A percentile compares a stretch with the other conserved stretches of the same genome.
Conservation (phyloP, 2,888 invertebrate species). For the Andrena chrysosceles region DNA sequence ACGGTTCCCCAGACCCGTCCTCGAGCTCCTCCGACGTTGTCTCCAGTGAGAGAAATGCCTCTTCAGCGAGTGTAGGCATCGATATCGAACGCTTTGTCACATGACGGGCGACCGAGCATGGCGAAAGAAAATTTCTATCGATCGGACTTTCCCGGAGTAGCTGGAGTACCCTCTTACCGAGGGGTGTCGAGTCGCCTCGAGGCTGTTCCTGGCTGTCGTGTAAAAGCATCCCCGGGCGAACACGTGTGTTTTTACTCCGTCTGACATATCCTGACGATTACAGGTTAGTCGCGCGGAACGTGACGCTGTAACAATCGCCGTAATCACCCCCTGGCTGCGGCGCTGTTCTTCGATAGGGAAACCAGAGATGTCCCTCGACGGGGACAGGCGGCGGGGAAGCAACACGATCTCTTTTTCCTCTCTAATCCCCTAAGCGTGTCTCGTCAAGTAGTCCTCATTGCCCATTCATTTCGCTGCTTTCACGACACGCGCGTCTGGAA, state of each 20-base stretch:
- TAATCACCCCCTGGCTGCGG: conserved; percentile 40
- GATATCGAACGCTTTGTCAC: not conserved
- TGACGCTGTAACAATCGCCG: conserved; percentile 59
- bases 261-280: conserved; percentile 43
- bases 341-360: conserved; percentile 52
- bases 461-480: conserved; percentile 43
- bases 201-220: conserved; percentile 43
- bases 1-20: not conserved
- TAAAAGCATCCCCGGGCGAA: conserved; percentile 47
- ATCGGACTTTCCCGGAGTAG: conserved; percentile 27
- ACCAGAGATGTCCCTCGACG: conserved; percentile 33
- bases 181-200: conserved; percentile 36
- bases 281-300: conserved; percentile 50
- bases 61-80: not conserved
- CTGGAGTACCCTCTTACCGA: conserved; percentile 37
- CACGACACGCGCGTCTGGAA: conserved; percentile 23
- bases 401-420: conserved; percentile 5
- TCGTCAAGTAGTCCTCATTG: conserved; percentile 18
- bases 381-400: not conserved
- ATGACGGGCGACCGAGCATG: not conserved
- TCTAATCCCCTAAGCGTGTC: conserved; percentile 37
- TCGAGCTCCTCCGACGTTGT: not conserved
- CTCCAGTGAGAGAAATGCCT: not conserved
- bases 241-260: conserved; percentile 54
- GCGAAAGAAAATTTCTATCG: conserved; percentile 50